Conservation (phyloP, 1,140 invertebrate genomes). For the Alviniconcha marisindica region DNA sequence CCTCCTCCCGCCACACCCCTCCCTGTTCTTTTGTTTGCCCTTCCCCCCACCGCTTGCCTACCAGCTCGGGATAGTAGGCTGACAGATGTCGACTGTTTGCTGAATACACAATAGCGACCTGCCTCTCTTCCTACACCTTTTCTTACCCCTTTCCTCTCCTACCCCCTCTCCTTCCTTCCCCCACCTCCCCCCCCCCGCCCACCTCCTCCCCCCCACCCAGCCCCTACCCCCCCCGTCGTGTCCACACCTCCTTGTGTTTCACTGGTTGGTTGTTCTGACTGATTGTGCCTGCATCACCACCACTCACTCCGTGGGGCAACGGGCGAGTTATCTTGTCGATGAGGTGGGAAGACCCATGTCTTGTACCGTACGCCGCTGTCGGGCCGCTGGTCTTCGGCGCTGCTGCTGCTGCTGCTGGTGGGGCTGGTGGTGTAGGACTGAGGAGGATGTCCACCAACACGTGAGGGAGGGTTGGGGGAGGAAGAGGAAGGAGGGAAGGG, state of each 20-base stretch:
- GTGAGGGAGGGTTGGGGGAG: background rate
- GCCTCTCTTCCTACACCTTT: background rate
- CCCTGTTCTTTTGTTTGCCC: constrained; percentile 24
- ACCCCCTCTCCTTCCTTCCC: background rate
- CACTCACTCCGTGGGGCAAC: too few relatives aligned
- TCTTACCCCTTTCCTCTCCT: background rate
- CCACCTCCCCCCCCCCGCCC: background rate
- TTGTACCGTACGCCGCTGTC: too few relatives aligned
- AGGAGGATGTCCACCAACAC: too few relatives aligned
- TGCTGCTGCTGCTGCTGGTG: too few relatives aligned
- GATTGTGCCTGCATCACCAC: background rate
- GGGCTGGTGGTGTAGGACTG: too few relatives aligned
- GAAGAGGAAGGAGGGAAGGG: background rate
- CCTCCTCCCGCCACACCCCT: background rate
- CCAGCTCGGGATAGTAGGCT: constrained; percentile 16
- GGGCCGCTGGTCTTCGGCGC: too few relatives aligned
- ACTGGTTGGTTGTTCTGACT: background rate
- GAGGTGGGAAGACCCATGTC: background rate
- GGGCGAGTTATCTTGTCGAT: too few relatives aligned
- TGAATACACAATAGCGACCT: constrained; percentile 42
- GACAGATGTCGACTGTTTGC: constrained; percentile 41
- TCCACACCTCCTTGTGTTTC: background rate
- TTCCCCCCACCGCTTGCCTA: constrained; percentile 29
- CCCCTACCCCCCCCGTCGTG: background rate
- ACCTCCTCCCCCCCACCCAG: background rate